Conservation (phyloP, 2,888 invertebrate species). For the Lottia gigantea region DNA sequence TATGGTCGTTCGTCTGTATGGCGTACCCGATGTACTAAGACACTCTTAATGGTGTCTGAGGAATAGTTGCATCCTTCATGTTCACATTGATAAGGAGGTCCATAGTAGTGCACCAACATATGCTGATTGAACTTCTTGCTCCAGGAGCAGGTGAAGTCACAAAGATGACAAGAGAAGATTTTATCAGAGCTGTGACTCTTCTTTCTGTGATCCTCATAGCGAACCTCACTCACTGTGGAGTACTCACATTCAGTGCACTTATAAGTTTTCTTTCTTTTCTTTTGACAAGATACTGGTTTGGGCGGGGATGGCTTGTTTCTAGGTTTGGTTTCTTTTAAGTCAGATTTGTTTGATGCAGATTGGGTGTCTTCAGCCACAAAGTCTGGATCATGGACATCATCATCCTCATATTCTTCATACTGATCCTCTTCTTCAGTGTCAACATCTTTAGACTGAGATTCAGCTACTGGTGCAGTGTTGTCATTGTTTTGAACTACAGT, state of each 20-base stretch:
- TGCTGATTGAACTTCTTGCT: slow-evolving; percentile 75
- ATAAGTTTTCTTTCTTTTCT: slow-evolving; percentile 18
- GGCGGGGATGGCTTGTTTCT: neutral
- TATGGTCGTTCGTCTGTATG: slow-evolving; percentile 71
- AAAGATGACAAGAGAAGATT: slow-evolving; percentile 71
- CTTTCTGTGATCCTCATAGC: slow-evolving; percentile 45
- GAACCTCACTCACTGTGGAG: slow-evolving; percentile 28
- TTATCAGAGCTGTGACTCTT: slow-evolving; percentile 36
- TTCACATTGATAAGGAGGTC: slow-evolving; percentile 77
- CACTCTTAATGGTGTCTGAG: slow-evolving; percentile 71
- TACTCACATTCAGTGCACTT: slow-evolving; percentile 43
- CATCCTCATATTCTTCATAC: slow-evolving; percentile 25
- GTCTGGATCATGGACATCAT: slow-evolving; percentile 21
- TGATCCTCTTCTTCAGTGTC: slow-evolving; percentile 38
- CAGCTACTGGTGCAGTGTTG: neutral
- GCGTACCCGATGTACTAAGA: slow-evolving; percentile 74
- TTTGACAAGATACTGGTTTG: neutral
- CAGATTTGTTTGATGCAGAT: slow-evolving; percentile 18
- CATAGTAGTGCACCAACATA: slow-evolving; percentile 73
- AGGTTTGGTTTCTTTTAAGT: slow-evolving; percentile 14
- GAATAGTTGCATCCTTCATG: slow-evolving; percentile 71
- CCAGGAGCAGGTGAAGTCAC: slow-evolving; percentile 76
- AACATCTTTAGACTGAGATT: slow-evolving; percentile 25
- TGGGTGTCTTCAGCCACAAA: slow-evolving; percentile 26
- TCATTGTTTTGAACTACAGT: slow-evolving; percentile 13